These are phyloP conservation scores for Eriocheir sinensis DNA, from an alignment of 1,140 invertebrate genomes.

Conservation along the genomic window DNA sequence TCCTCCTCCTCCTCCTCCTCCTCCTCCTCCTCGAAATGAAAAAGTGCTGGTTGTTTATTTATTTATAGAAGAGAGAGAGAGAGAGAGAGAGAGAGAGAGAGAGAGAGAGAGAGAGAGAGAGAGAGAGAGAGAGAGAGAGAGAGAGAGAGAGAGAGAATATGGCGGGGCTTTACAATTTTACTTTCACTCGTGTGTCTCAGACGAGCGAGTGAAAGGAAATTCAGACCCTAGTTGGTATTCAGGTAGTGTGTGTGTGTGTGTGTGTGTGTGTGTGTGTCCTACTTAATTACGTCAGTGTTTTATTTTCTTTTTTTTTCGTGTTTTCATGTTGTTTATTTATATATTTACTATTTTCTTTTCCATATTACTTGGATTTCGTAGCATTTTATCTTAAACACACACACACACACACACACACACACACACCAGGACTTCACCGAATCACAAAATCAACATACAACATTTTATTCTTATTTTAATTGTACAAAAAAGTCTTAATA, in stretches of 20 bases:
- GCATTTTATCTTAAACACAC: too few species aligned
- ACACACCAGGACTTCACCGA: too few species aligned
- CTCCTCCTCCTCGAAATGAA: background rate
- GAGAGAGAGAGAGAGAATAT: too few species aligned
- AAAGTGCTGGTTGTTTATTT: background rate
- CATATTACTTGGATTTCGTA: too few species aligned
- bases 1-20: background rate
- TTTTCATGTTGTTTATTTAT: background rate
- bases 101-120: too few species aligned
- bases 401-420: too few species aligned
- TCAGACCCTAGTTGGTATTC: background rate
- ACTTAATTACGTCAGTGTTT: too few species aligned
- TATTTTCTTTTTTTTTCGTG: background rate
- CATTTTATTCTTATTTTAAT: background rate
- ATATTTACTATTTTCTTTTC: background rate
- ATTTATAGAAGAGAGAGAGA: background rate
- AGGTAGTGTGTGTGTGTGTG: constrained; percentile 40
- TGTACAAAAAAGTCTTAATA: background rate
- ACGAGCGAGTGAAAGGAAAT: constrained; percentile 24
- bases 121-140: too few species aligned
- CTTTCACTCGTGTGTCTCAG: background rate
- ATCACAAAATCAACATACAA: background rate
- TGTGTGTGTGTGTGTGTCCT: constrained; percentile 47
- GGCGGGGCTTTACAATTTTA: background rate
- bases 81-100: too few species aligned